Evolutionary conservation across 2,797 vertebrate genomes (phyloP).

Genomic region (Peromyscus melanophrys): DNA sequence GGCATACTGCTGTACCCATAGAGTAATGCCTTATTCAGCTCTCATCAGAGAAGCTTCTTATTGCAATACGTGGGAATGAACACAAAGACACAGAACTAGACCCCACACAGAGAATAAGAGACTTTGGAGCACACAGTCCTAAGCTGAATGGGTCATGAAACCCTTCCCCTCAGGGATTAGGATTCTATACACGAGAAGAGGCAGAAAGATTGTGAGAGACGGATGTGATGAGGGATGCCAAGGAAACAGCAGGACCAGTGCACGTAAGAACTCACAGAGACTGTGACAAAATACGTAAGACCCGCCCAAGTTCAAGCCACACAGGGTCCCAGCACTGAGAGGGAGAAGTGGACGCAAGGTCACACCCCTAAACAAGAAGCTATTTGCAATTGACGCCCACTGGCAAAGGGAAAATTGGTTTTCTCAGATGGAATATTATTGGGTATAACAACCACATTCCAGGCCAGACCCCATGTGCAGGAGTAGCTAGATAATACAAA

Average conservation of each 20-base stretch:
- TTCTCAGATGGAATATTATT: background rate
- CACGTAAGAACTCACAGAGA: background rate
- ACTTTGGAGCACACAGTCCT: background rate
- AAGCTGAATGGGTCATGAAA: background rate
- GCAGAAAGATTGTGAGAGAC: background rate
- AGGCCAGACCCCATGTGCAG: background rate
- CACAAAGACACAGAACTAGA: background rate
- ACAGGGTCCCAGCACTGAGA: background rate
- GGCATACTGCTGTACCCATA: too few relatives aligned
- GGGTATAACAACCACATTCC: background rate
- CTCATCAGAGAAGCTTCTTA: background rate
- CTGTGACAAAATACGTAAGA: background rate
- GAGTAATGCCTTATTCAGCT: background rate
- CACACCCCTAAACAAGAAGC: background rate
- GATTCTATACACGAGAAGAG: background rate
- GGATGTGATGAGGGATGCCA: too few relatives aligned
- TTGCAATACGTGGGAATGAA: too few relatives aligned
- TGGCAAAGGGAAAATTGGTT: background rate
- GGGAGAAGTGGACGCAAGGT: background rate
- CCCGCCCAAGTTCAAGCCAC: background rate
- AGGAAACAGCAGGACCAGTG: background rate
- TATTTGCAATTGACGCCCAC: background rate
- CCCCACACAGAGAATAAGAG: background rate
- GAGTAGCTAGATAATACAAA: background rate
- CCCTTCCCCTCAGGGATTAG: too few relatives aligned